Conservation (phyloP, 2,797 vertebrate species). For the Meda fulgida region DNA sequence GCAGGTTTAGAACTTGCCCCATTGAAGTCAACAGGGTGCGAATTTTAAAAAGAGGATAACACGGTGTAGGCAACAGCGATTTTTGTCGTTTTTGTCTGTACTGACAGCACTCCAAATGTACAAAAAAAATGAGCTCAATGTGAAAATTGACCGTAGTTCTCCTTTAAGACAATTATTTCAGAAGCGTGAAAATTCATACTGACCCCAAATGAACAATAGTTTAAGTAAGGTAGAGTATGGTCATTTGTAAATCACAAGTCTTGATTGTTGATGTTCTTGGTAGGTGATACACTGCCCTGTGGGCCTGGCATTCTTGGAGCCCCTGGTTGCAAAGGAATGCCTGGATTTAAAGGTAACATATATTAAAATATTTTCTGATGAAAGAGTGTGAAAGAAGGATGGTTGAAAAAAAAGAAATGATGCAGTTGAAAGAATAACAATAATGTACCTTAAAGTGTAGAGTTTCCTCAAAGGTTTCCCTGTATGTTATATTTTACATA, state of each 20-base stretch:
- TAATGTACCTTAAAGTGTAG: background rate
- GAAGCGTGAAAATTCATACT: background rate
- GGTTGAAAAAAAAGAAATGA: background rate
- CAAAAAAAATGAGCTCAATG: no score
- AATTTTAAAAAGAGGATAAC: no score
- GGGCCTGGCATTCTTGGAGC: conserved; percentile 63
- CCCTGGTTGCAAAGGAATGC: conserved; percentile 70
- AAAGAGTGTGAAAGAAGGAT: background rate
- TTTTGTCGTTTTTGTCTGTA: no score
- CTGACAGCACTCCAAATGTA: no score
- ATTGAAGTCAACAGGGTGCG: no score
- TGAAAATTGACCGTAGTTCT: no score
- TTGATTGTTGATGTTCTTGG: background rate
- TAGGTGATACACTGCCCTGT: conserved; percentile 72
- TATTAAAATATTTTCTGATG: background rate
- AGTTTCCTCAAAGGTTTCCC: background rate
- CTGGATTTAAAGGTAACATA: conserved; percentile 67
- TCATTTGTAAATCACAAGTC: background rate
- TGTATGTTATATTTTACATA: background rate
- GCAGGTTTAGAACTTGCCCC: no score
- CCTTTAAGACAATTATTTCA: background rate
- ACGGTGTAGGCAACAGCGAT: no score
- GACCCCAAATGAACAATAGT: background rate
- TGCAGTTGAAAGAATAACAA: background rate
- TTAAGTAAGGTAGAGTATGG: background rate